phyloP scores from a whole-genome alignment of 2,113 vertebrate species.

The Notiomystis cincta region DNA sequence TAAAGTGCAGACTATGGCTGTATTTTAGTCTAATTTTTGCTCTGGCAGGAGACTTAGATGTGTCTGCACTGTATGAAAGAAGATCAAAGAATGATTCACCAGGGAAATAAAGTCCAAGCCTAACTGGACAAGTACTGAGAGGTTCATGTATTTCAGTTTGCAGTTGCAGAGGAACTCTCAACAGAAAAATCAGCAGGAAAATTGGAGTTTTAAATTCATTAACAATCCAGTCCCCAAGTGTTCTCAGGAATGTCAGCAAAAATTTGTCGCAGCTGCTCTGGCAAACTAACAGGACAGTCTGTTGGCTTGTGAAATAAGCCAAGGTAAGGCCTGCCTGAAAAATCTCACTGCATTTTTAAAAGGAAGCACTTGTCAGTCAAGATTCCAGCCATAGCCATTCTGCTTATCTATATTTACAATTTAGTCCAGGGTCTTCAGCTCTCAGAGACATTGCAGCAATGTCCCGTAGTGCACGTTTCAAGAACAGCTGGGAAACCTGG shows the following conservation, averaged over 20 bases:
- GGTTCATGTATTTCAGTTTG: background rate
- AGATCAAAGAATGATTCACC: background rate
- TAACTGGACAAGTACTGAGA: background rate
- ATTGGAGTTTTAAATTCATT: background rate
- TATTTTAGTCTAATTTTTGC: background rate
- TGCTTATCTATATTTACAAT: background rate
- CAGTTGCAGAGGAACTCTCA: background rate
- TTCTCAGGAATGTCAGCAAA: background rate
- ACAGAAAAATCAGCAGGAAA: background rate
- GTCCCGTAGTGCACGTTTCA: background rate
- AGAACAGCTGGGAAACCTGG: constrained; percentile 31
- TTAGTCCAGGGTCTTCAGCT: background rate
- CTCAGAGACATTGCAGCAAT: background rate
- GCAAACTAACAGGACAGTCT: background rate
- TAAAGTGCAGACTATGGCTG: background rate
- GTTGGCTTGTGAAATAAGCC: background rate
- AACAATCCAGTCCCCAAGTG: background rate
- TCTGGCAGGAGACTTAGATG: background rate
- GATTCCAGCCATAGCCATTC: background rate
- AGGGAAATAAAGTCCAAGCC: background rate
- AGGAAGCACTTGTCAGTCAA: background rate
- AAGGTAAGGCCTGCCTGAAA: background rate
- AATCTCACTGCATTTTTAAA: background rate
- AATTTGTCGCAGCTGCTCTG: background rate
- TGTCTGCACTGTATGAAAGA: background rate